Conservation (phyloP, 2,113 vertebrate genomes). For the Nannospalax galili region DNA sequence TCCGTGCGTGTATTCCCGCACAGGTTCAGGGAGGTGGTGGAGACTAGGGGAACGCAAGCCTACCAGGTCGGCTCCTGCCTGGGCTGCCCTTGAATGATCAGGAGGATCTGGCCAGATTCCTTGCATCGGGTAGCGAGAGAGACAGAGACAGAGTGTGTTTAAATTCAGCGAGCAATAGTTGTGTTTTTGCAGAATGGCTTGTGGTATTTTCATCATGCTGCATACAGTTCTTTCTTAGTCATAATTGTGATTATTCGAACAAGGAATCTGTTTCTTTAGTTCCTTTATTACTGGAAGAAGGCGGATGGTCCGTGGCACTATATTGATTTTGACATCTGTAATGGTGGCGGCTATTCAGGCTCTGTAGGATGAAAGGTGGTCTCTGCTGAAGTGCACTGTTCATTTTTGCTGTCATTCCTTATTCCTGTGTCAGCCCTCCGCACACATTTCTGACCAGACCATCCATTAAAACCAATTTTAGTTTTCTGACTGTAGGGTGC, state of each 20-base stretch:
- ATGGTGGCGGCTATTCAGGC: constrained; percentile 61
- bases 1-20: neutral
- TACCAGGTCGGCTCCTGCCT: neutral
- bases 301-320: fast-evolving
- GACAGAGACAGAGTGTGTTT: neutral
- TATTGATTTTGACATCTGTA: constrained; percentile 71
- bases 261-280: neutral
- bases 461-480: neutral
- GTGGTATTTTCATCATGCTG: neutral
- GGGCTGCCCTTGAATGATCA: neutral
- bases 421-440: neutral
- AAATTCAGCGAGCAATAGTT: neutral
- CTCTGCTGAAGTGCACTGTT: neutral
- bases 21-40: neutral
- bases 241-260: neutral
- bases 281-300: neutral
- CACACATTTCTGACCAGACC: neutral
- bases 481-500: neutral
- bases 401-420: neutral
- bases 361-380: neutral
- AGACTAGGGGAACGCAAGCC: neutral
- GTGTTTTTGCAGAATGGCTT: neutral
- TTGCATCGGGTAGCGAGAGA: neutral
- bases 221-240: neutral
- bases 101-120: neutral